Evolutionary conservation across 2,113 vertebrate genomes (phyloP), one percentile per base, ranked within the genome.

Genomic region (Nannospalax galili): DNA sequence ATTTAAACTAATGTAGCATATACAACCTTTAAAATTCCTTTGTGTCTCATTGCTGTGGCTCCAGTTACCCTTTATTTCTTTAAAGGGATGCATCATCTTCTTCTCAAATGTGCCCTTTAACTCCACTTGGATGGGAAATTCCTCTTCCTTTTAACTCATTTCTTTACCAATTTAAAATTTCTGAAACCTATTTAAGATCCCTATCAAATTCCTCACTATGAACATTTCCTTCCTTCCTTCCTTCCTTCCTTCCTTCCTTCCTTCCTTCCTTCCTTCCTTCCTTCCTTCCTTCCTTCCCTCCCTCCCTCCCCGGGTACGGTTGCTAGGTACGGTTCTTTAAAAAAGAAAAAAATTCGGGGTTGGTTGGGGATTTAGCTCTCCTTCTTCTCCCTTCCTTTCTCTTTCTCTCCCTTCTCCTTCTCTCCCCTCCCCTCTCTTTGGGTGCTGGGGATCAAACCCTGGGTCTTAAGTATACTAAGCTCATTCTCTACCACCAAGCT

Each of bases 1-100:
- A 90, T 11, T 93, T 45, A 93, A 93, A 42, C 35, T 67, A 94
- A 96, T 78, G 42, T 90, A 32, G 20, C 77, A 62, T 60, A 37
- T 48, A 52, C 19, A 35, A 45, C 62, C 30, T 93, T 92, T 93
- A 92, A 92, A 67, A 74, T 93, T 94, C 37, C 60, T 93, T 60
- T 92, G 78, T 92, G 69, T 70, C 40, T 84, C 48, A 65, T 77
- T 81, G 62, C 78, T 70, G 7, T 92, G 48, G 62, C 32, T 78
- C 24, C 45, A 77, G 40, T 64, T 69, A 75, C 42, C 65, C 58
- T 89, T 94, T 88, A 58, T 40, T 58, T n/a, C 42, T 84, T 84
- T 91, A 84, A 70, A 80, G 32, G 56, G 6, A n/a, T 7, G 2
- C 65, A 9, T 81, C 67, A 42, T 42, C 40, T 85, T 91, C 70